A percentile compares a stretch with the other conserved stretches of the same genome.
Conservation (phyloP, 2,888 invertebrate species). For the Ptychoptera albimana region DNA sequence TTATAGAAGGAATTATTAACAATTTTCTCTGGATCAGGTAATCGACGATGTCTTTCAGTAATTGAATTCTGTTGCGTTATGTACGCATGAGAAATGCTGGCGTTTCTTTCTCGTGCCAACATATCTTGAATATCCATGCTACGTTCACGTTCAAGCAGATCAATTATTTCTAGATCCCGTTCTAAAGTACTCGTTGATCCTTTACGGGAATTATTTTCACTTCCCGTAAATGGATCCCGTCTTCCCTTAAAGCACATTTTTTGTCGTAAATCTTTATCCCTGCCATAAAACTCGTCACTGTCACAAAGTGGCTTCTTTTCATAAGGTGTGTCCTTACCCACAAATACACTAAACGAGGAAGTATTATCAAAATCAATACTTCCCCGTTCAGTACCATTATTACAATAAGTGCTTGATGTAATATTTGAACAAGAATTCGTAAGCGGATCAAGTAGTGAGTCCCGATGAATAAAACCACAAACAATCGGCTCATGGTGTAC, state of each 20-base stretch:
- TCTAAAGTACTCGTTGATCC: conserved; percentile 25
- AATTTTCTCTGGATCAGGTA: conserved; percentile 22
- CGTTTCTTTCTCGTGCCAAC: conserved; percentile 19
- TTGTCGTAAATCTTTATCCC: not conserved
- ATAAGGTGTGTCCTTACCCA: conserved; percentile 13
- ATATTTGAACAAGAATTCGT: conserved; percentile 26
- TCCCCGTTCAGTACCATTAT: conserved; percentile 16
- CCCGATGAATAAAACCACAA: conserved; percentile 3
- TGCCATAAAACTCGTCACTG: not conserved
- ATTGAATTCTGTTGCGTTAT: not conserved
- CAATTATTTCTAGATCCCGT: conserved; percentile 29
- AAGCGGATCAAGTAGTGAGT: conserved; percentile 14
- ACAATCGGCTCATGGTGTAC: conserved; percentile 11
- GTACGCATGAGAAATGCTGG: not conserved
- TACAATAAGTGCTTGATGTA: conserved; percentile 25
- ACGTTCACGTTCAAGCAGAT: conserved; percentile 28
- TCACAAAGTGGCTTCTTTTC: conserved; percentile 12
- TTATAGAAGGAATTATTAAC: not conserved
- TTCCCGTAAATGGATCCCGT: conserved; percentile 18
- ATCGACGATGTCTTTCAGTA: conserved; percentile 15
- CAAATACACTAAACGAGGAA: conserved; percentile 4
- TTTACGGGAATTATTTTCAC: conserved; percentile 20
- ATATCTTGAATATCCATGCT: conserved; percentile 29
- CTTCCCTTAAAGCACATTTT: no score
- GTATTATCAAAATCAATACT: conserved; percentile 11